Evolutionary conservation across 2,888 invertebrate species (phyloP), one percentile per base, ranked within the genome.

Genomic region (Tetrapedia diversipes): DNA sequence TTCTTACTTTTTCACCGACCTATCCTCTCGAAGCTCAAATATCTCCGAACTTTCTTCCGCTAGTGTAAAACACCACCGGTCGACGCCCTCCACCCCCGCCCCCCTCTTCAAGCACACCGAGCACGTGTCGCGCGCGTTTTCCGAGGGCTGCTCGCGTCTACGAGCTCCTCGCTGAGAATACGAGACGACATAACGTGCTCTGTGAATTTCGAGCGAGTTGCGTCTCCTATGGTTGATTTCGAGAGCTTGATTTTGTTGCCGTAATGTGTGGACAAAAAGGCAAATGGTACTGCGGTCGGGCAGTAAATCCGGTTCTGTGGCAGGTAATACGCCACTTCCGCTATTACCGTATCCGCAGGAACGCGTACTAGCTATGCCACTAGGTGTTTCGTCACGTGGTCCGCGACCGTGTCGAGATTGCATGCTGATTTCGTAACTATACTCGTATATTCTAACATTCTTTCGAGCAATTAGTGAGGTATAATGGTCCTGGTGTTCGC

Each of bases 281-380:
- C 19, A 27, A 24, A 39, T 19, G 41, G n/a, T 0, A 11, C 10
- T 3, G 4, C 24, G 41, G n/a, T 27, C 0, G 11, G 7, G 11
- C 11, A 14, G 11, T 19, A 19, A 57, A 43, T 19, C 8, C n/a
- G 16, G 16, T 19, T 59, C 7, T 11, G 7, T 11, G 19, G 27
- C 27, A 3, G 56, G 45, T 73, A 77, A 80, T 73, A 67, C 70
- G 54, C 57, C 45, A n/a, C 64, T 70, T 80, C 79, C 79, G 79
- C 63, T 60, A 57, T 67, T 67, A 64, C 63, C 41, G 32, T 53
- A 59, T 49, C 43, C 66, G 70, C 57, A 16, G 47, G 7, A n/a
- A n/a, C n/a, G n/a, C n/a, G 22, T 34, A 24, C 37, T 7, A 2
- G 37, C 22, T 43, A n/a, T n/a, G n/a, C n/a, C 19, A 73, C 63